Conservation (phyloP, 2,888 invertebrate species). For the Stegana nigrithorax region DNA sequence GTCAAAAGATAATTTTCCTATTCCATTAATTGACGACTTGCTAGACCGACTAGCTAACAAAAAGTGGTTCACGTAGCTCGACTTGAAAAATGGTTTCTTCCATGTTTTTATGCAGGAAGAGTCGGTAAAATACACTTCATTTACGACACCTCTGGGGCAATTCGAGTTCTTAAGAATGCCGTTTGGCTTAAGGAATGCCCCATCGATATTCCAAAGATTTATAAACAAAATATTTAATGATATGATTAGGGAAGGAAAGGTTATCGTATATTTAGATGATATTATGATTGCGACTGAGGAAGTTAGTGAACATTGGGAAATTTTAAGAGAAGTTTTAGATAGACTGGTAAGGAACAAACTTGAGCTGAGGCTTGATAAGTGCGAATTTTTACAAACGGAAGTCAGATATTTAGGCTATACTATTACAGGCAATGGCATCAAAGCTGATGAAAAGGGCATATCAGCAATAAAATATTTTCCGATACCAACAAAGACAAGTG, state of each 20-base stretch:
- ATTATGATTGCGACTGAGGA: not conserved
- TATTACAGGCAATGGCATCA: not conserved
- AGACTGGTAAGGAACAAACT: slow-evolving; percentile 3
- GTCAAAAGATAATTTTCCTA: slow-evolving; percentile 7
- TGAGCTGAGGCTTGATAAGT: not conserved
- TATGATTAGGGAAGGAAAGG: not conserved
- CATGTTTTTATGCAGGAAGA: not conserved
- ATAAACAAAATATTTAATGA: slow-evolving; percentile 1
- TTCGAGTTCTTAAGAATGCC: not conserved
- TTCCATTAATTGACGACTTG: slow-evolving; percentile 2
- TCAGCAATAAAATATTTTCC: not conserved
- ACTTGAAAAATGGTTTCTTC: not conserved
- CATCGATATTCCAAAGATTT: not conserved
- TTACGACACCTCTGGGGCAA: not conserved
- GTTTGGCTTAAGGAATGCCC: not conserved
- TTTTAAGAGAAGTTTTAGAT: not conserved
- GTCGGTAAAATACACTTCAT: not conserved
- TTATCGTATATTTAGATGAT: not conserved
- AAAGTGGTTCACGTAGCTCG: not conserved
- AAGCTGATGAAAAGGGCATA: not conserved
- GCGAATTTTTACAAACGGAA: no score
- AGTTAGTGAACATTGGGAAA: not conserved
- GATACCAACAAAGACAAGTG: not conserved
- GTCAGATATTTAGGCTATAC: not conserved
- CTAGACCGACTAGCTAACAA: not conserved